Base-by-base conservation (phyloP, 2,888 invertebrate species). In the Clistopyga incitator region DNA sequence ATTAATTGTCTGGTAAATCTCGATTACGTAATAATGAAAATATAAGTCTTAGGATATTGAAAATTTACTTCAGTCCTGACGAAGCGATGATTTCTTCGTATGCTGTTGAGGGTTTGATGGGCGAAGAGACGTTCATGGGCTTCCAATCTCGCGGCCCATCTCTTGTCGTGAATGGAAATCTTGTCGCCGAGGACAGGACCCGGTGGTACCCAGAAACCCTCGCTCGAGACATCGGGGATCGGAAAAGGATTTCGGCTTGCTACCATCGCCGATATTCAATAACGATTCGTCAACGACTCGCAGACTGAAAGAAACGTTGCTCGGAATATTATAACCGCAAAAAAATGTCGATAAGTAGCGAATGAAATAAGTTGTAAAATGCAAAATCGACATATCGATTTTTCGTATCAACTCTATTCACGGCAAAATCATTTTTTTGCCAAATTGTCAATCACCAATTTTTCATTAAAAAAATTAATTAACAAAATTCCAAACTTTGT, bases 31-130 rank as follows among this genome's bases (percentile, higher is more conserved):
- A n/a, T n/a, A n/a, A n/a, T n/a, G n/a, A n/a, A n/a, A n/a, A n/a
- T n/a, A n/a, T n/a, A n/a, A n/a, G n/a, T n/a, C n/a, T n/a, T n/a
- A n/a, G n/a, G n/a, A n/a, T n/a, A n/a, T n/a, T n/a, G n/a, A 1
- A 1, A 25, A 76, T 47, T 45, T 87, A 92, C 92, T 88, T 90
- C 82, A 2, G 86, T 77, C 77, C 90, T 89, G 20, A 86, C 23
- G 67, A 91, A 84, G 47, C 90, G 88, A 25, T 82, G 78, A 84
- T 92, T 88, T 89, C 92, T 94, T 82, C 95, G 94, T 75, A 95
- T 94, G 88, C 95, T 95, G 81, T 94, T 95, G 84, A 95, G 90
- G 10, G 95, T 95, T 84, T 95, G 95, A 90, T 95, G 95, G 34
- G 95, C 94, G 88, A 94, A 95, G 34, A 95, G 93, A 65, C 95